Conservation (phyloP, 2,797 vertebrate genomes). For the Cynodonichthys magdalenae region DNA sequence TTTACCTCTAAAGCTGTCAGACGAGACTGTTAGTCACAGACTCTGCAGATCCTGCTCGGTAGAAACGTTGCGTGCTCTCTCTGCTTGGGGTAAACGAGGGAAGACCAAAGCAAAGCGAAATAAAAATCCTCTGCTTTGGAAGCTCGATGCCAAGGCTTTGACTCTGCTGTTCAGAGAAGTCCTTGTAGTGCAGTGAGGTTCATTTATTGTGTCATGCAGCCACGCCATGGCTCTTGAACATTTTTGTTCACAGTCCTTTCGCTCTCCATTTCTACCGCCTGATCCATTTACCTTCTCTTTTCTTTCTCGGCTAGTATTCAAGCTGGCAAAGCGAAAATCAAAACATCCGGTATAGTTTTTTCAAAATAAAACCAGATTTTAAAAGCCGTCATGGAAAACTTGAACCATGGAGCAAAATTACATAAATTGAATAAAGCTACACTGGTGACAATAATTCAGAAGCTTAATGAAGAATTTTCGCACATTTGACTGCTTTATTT, state of each 20-base stretch:
- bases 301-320: conserved; percentile 44
- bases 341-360: conserved; percentile 29
- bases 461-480: too few species aligned
- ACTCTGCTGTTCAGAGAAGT: conserved; percentile 18
- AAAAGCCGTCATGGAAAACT: neutral
- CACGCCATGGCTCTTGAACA: conserved; percentile 63
- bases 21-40: conserved; percentile 56
- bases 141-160: conserved; percentile 29
- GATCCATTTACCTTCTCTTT: conserved; percentile 63
- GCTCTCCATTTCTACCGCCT: conserved; percentile 76
- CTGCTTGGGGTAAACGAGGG: conserved; percentile 47
- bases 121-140: conserved; percentile 33
- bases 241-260: conserved; percentile 53
- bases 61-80: conserved; percentile 36
- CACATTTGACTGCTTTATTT: too few species aligned
- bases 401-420: neutral
- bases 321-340: rapidly evolving
- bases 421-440: neutral
- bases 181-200: conserved; percentile 22
- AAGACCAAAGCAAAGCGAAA: conserved; percentile 30
- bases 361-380: conserved; percentile 53
- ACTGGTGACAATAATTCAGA: neutral
- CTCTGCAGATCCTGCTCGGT: conserved; percentile 58
- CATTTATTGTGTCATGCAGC: conserved; percentile 51
- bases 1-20: conserved; percentile 54